Base-by-base conservation (phyloP, 2,888 invertebrate genomes). In the Nemoura dubitans region DNA sequence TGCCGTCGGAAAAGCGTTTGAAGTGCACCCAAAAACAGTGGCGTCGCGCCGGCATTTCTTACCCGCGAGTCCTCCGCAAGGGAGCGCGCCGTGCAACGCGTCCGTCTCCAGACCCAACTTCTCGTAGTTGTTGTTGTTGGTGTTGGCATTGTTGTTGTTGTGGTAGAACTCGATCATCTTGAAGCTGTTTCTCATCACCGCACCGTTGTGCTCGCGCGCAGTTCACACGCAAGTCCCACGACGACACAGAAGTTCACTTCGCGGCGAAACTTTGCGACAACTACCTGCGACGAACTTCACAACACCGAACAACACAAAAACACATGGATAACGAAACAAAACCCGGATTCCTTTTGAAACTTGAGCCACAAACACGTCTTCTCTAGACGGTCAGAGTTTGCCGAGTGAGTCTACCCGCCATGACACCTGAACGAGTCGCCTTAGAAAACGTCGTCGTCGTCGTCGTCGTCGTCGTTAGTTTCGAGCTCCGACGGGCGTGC, bases 161-260 rank as follows among this genome's bases (percentile, higher is more conserved):
- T 86, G 81, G 91, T 95, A 95, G 91, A 95, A 95, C 91, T 95
- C 95, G 92, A 95, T 93, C 95, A 95, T 95, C 90, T 92, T 93
- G 29, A 86, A 76, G 59, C 59, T 59, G 59, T 59, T 28, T 76
- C 59, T 28, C 76, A 78, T 78, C 80, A 85, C 85, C 76, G n/a
- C 82, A 30, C 26, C 28, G 80, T 78, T 76, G 81, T 42, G 28
- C 82, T 26, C 83, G 29, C 36, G 10, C 3, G 36, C 76, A 36
- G 42, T 26, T 29, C 43, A 82, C 30, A 27, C 76, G 78, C 27
- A 86, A 82, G n/a, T 82, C 29, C 86, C 21, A 27, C 26, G 59
- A 81, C 83, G n/a, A 43, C 83, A 81, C 83, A 25, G 27, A 59
- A 81, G 78, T 77, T 76, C 85, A 85, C 80, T 87, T 85, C 85